Evolutionary conservation across 2,797 vertebrate species (phyloP).

Genomic region (Sebastes kiyomatsui): DNA sequence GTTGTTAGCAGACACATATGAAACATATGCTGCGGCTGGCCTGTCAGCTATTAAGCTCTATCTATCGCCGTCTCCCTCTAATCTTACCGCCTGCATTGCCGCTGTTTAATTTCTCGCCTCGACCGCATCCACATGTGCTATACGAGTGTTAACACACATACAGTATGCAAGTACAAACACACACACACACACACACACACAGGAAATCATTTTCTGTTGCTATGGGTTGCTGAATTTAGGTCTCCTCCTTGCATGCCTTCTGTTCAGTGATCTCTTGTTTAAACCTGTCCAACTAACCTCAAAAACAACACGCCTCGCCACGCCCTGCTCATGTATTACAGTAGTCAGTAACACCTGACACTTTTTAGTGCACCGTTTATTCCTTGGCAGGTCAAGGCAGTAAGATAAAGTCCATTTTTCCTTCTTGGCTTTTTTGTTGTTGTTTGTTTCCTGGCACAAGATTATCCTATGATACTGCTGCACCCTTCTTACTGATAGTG

Average conservation of each 20-base stretch:
- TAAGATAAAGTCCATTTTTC: background rate
- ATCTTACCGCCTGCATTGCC: constrained; percentile 14
- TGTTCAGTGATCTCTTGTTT: constrained; percentile 9
- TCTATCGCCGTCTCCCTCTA: constrained; percentile 33
- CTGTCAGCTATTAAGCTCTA: constrained; percentile 43
- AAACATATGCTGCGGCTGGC: constrained; percentile 52
- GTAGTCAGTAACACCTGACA: background rate
- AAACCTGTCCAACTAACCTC: constrained; percentile 23
- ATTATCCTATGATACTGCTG: background rate
- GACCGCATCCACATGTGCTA: constrained; percentile 7
- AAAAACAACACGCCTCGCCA: constrained; percentile 11
- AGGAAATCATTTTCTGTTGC: background rate
- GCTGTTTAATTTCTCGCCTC: constrained; percentile 24
- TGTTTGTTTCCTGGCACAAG: constrained; percentile 1
- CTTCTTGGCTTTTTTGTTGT: no score
- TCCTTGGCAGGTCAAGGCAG: background rate
- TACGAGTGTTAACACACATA: background rate
- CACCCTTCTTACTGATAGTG: background rate
- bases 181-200: background rate
- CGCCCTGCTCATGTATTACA: constrained; percentile 11
- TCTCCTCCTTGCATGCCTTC: background rate
- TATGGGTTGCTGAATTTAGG: background rate
- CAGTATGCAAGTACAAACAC: background rate
- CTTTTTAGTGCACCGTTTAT: background rate
- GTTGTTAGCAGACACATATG: constrained; percentile 34